Base-by-base conservation (phyloP, 2,888 invertebrate species). In the Eurytoma californica region DNA sequence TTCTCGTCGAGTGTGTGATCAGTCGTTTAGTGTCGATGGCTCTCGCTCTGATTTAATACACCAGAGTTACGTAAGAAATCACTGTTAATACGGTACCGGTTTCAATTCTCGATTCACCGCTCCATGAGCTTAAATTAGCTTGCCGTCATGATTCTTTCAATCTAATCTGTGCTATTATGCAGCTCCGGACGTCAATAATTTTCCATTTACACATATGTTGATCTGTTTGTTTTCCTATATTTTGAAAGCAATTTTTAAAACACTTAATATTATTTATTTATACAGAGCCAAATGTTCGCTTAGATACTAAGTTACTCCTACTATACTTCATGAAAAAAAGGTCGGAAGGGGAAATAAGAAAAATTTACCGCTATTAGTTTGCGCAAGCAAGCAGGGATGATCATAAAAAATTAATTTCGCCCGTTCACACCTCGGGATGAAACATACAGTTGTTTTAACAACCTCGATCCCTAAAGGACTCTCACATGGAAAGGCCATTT, bases 71-170 rank as follows among this genome's bases (percentile, higher is more conserved):
- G 39, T 86, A 87, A 87, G 87, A 85, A 86, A 87, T 86, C 83
- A 82, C 78, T 66, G 80, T 82, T 83, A 84, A 76, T 83, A 82
- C 84, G 83, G 51, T 61, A 49, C 72, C 72, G 53, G 86, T 86
- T 87, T 87, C 86, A 88, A 88, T 88, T 88, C 87, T 86, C 87
- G 86, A 86, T 79, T 85, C 87, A 86, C 85, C 86, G 87, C 18
- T 39, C 66, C 58, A 28, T 49, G 4, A 20, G 47, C 20, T 9
- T 18, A 9, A 7, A 49, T 39, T 65, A 51, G 53, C 55, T 63
- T 39, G 51, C 28, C 53, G 20, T 55, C 53, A 20, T 47, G 4
- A 14, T 12, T 39, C 13, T 12, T 49, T 14, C 60, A 57, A 16
- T 58, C 7, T 30, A 3, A 30, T 18, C 58, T 24, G 12, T 18